Conservation (phyloP, 2,888 invertebrate genomes). For the Orthosia incerta region DNA sequence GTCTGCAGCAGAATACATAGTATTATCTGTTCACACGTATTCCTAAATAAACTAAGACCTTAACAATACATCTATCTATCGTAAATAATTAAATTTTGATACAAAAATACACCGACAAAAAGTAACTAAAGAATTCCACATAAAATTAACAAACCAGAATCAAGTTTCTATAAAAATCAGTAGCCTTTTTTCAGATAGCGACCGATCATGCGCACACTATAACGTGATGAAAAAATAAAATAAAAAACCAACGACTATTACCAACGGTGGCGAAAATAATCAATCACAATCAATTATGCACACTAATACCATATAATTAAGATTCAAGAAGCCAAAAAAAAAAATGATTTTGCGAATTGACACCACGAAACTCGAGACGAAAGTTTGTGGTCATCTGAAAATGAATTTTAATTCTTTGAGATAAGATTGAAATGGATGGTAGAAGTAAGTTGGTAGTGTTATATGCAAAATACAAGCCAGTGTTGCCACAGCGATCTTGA, state of each 20-base stretch:
- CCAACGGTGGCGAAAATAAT: constrained; percentile 67
- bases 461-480: constrained; percentile 68
- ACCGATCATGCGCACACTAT: constrained; percentile 38
- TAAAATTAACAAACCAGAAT: constrained; percentile 2
- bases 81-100: too few relatives aligned
- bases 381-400: constrained; percentile 33
- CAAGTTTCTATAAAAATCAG: constrained; percentile 16
- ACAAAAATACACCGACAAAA: background rate
- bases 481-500: constrained; percentile 70
- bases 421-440: constrained; percentile 49
- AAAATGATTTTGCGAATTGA: constrained; percentile 61
- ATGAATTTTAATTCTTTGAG: constrained; percentile 39
- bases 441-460: constrained; percentile 50
- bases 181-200: constrained; percentile 53
- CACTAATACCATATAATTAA: constrained; percentile 66
- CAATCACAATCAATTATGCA: constrained; percentile 69
- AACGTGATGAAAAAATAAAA: constrained; percentile 49
- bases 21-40: background rate
- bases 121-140: background rate
- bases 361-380: constrained; percentile 42
- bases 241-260: constrained; percentile 58
- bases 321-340: constrained; percentile 61
- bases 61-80: background rate
- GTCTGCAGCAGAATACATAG: background rate
- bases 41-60: background rate